These are phyloP conservation scores for Oncorhynchus tshawytscha DNA, from an alignment of 2,113 vertebrate species.

Conservation along the genomic window DNA sequence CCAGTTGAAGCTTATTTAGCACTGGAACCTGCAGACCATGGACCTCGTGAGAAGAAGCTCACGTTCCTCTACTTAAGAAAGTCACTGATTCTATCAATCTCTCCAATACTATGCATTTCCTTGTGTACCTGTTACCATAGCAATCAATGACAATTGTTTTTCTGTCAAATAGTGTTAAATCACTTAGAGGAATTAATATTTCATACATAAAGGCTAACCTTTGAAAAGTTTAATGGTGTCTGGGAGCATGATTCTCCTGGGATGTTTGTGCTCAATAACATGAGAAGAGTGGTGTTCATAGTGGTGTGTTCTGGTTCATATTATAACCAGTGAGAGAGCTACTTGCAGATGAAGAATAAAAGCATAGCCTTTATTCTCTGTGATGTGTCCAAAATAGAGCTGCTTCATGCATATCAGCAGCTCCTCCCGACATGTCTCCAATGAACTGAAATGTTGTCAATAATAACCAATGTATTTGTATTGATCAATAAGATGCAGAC, in stretches of 20 bases:
- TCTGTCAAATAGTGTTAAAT: slow-evolving; percentile 41
- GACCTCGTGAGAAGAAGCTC: slow-evolving; percentile 4
- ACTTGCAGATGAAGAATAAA: slow-evolving; percentile 24
- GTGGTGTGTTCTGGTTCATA: background rate
- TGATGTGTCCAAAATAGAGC: slow-evolving; percentile 15
- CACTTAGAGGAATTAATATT: slow-evolving; percentile 59
- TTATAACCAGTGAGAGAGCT: background rate
- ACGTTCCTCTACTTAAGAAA: slow-evolving; percentile 6
- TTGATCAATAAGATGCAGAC: too few species aligned
- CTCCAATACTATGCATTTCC: slow-evolving; percentile 12
- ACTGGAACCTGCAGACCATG: slow-evolving; percentile 31
- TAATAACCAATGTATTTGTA: too few species aligned
- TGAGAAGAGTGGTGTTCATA: slow-evolving; percentile 1
- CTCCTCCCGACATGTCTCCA: slow-evolving; percentile 14
- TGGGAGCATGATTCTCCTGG: slow-evolving; percentile 10
- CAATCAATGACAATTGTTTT: slow-evolving; percentile 27
- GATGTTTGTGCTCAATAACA: slow-evolving; percentile 25
- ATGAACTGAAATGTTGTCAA: background rate
- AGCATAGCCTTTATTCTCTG: slow-evolving; percentile 6
- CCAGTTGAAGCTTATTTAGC: slow-evolving; percentile 51
- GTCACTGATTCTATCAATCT: background rate
- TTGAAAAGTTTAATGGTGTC: slow-evolving; percentile 6
- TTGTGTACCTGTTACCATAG: slow-evolving; percentile 43
- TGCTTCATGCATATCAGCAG: slow-evolving; percentile 3
- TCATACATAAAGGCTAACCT: slow-evolving; percentile 32